Percentiles rank a stretch among this genome's conserved stretches.
These are phyloP conservation scores for Phrynocephalus vlangalii DNA, from an alignment of 2,797 vertebrate species.

Conservation along the genomic window DNA sequence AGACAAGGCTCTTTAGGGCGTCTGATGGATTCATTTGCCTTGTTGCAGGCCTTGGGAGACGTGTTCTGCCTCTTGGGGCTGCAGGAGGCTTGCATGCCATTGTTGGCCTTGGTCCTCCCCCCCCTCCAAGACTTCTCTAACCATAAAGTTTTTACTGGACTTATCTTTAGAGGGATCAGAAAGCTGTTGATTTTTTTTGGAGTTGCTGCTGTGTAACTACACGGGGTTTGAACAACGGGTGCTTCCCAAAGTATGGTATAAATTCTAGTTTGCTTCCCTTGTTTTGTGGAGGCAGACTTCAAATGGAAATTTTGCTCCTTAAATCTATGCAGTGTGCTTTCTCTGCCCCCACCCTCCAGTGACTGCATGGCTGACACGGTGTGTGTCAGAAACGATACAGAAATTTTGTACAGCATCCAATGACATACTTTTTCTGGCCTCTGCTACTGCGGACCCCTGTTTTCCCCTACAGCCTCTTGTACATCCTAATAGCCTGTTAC, in stretches of 20 bases:
- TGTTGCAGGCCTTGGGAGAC: neutral
- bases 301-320: neutral
- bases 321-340: neutral
- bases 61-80: no score
- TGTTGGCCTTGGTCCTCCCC: neutral
- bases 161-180: neutral
- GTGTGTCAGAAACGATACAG: no score
- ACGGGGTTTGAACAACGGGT: neutral
- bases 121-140: neutral
- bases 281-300: neutral
- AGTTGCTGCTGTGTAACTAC: neutral
- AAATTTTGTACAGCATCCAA: no score
- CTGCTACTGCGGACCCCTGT: no score
- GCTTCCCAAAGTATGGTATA: neutral
- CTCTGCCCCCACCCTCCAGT: neutral
- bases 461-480: no score
- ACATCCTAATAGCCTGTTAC: no score
- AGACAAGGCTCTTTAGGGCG: neutral
- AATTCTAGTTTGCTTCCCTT: neutral
- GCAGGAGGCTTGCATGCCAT: neutral
- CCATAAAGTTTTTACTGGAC: neutral
- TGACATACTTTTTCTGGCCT: no score
- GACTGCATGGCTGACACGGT: neutral
- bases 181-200: neutral
- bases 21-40: neutral